Base-by-base conservation (phyloP, 2,797 vertebrate species). In the Eptatretus atami region DNA sequence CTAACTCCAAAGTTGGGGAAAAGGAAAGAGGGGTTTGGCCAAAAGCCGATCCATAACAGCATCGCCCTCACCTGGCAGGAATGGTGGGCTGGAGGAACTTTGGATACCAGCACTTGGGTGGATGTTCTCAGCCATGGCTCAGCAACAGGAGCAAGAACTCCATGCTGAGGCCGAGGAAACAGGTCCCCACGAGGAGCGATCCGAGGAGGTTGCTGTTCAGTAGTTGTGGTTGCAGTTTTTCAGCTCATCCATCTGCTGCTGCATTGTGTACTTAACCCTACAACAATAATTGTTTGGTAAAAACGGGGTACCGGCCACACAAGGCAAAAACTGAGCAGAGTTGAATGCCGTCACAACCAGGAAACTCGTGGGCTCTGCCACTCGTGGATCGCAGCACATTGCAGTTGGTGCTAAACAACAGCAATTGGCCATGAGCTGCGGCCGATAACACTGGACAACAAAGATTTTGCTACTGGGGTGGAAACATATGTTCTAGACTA, bases 211-310 rank as follows among this genome's bases (percentile, higher is more conserved):
- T n/a, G 57, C 57, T n/a, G 57, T 61, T 24, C 9, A 10, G n/a
- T n/a, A 10, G n/a, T n/a, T 24, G n/a, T n/a, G n/a, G 12, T 10
- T 10, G 12, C 9, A 19, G 25, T 61, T 77, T 76, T 98, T 88
- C 77, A 88, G 85, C 73, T 98, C 92, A 72, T 95, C 90, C 79
- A 81, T 77, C 68, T 82, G 81, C 63, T 82, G 86, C 84, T 96
- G 96, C 92, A 98, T 98, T 77, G 79, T 95, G 31, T 44, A 44
- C 6, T 44, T 2, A 2, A 44, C 31, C 31, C 31, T 44, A 44
- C 31, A 44, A 44, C 31, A 44, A 44, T 8, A 4, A 44, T 44
- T 8, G 6, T 44, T 44, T 44, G 4, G 31, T 44, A 44, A 44
- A 44, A 44, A 44, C 31, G 6, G 31, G 31, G 31, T 44, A 44